Conservation (phyloP, 2,797 vertebrate genomes). For the Arnoldichthys spilopterus region DNA sequence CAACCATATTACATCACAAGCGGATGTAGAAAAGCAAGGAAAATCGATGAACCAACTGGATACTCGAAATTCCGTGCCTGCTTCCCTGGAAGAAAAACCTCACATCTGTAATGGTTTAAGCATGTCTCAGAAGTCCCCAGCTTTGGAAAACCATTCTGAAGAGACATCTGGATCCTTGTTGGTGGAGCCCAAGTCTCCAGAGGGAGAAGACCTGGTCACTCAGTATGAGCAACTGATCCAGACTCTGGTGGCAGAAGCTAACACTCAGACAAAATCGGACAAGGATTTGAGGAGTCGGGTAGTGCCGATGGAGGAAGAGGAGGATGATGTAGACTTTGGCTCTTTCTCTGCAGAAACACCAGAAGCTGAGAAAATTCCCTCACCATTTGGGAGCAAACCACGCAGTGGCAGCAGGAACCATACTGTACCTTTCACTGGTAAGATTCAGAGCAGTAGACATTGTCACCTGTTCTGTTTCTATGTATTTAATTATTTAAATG, state of each 20-base stretch:
- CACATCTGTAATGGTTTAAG: conserved; percentile 70
- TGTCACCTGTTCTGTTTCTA: too few species aligned
- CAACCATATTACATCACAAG: neutral
- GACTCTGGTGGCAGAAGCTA: conserved; percentile 78
- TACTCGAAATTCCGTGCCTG: neutral
- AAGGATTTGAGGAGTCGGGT: conserved; percentile 65
- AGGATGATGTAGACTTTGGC: conserved; percentile 80
- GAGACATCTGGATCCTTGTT: conserved; percentile 49
- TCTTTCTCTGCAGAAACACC: conserved; percentile 83
- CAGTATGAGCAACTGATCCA: conserved; percentile 91
- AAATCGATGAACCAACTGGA: neutral
- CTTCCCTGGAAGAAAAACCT: conserved; percentile 40
- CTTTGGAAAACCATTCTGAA: conserved; percentile 55
- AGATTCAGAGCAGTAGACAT: conserved; percentile 7
- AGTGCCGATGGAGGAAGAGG: conserved; percentile 71
- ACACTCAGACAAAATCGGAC: conserved; percentile 65
- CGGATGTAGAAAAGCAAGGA: neutral
- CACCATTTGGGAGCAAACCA: conserved; percentile 80
- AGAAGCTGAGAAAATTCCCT: conserved; percentile 77
- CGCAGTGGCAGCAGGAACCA: conserved; percentile 68
- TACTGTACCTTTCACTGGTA: conserved; percentile 91
- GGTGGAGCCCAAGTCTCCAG: conserved; percentile 58
- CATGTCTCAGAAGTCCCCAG: conserved; percentile 53
- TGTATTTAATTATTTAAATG: too few species aligned
- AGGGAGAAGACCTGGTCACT: conserved; percentile 83